Percentiles rank a stretch among this genome's conserved stretches.
phyloP scores from a whole-genome alignment of 2,797 vertebrate species.

The Pseudochromis fuscus region DNA sequence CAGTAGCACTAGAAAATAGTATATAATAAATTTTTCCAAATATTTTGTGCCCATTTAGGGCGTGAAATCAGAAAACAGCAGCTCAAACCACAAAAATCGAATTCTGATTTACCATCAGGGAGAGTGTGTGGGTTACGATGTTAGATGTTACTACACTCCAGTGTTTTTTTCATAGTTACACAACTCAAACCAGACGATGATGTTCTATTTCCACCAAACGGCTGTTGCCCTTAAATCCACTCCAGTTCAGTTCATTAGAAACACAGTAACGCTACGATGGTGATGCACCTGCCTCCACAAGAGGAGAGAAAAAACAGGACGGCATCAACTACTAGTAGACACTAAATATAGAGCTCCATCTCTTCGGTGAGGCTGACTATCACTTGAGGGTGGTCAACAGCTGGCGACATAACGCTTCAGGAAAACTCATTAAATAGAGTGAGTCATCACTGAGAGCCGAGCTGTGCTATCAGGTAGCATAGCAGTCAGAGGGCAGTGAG shows the following conservation, averaged over 20 bases:
- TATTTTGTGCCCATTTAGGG: too few species aligned
- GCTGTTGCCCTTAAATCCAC: conserved; percentile 20
- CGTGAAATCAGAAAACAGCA: background rate
- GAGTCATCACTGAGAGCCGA: conserved; percentile 67
- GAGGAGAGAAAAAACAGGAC: background rate
- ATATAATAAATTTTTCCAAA: too few species aligned
- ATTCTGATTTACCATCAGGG: background rate
- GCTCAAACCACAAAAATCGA: background rate
- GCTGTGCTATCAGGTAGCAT: conserved; percentile 75
- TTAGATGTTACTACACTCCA: background rate
- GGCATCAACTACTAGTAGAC: conserved; percentile 2
- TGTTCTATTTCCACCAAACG: conserved; percentile 20
- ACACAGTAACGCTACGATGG: conserved; percentile 16
- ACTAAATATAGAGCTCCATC: conserved; percentile 62
- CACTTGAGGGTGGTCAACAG: conserved; percentile 62
- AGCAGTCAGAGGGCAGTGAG: conserved; percentile 44
- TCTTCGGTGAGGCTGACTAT: conserved; percentile 51
- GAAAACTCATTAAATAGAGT: conserved; percentile 79
- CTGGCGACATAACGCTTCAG: conserved; percentile 63
- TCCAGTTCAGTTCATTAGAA: conserved; percentile 28
- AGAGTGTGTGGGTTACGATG: background rate
- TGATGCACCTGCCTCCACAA: conserved; percentile 42
- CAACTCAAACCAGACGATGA: conserved; percentile 27
- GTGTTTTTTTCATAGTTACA: conserved; percentile 19
- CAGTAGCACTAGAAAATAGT: too few species aligned